phyloP scores from a whole-genome alignment of 2,113 vertebrate species.

The Engystomops pustulosus region DNA sequence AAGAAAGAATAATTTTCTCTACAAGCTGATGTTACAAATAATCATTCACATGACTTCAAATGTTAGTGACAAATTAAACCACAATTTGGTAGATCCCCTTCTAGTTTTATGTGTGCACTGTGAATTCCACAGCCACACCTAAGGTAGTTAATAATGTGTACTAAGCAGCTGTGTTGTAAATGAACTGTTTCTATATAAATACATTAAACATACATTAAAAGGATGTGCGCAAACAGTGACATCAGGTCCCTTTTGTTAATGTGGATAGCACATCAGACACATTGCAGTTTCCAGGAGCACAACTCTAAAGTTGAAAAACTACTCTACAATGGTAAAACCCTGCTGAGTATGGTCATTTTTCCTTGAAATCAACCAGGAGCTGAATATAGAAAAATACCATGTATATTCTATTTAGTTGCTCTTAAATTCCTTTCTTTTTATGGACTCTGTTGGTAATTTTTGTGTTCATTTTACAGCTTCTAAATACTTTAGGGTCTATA shows the following conservation, averaged over 20 bases:
- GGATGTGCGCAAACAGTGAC: background rate
- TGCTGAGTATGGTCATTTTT: constrained; percentile 26
- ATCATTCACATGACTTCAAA: too few species aligned
- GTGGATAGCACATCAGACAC: background rate
- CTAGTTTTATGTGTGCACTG: too few species aligned
- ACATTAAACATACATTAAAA: background rate
- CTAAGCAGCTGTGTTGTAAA: too few species aligned
- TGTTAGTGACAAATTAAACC: too few species aligned
- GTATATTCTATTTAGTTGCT: constrained; percentile 38
- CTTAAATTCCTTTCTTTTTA: constrained; percentile 55
- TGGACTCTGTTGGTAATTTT: constrained; percentile 51
- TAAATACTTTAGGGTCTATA: constrained; percentile 55
- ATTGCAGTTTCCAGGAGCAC: constrained; percentile 37
- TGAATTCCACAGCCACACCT: too few species aligned
- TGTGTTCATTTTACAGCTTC: constrained; percentile 45
- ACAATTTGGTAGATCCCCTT: too few species aligned
- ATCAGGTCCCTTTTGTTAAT: background rate
- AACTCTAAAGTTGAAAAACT: constrained; percentile 8
- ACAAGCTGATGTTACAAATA: too few species aligned
- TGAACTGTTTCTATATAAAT: background rate
- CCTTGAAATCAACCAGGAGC: constrained; percentile 7
- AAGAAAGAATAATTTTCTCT: too few species aligned
- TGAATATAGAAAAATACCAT: constrained; percentile 1
- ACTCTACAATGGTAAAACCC: constrained; percentile 2
- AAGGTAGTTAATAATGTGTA: too few species aligned